Percentiles rank a stretch among this genome's conserved stretches.
Evolutionary conservation across 2,888 invertebrate species (phyloP).

Genomic region (Cecidostiba fungosa): DNA sequence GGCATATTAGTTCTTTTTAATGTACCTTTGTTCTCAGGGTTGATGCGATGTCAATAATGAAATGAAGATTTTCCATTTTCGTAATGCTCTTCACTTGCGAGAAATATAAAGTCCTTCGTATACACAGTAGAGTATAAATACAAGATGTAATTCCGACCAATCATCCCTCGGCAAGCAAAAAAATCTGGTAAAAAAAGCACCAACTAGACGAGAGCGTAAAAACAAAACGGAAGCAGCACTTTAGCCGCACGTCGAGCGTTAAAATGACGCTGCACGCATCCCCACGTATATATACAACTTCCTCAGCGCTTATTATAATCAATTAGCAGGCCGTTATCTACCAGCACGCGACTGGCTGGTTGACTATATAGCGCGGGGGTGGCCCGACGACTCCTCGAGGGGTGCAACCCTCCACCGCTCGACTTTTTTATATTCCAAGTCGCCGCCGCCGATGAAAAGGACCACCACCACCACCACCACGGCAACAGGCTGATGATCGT

Average conservation of each 20-base stretch:
- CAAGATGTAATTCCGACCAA: neutral
- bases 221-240: slow-evolving; percentile 65
- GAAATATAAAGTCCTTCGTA: too few relatives aligned
- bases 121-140: too few relatives aligned
- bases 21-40: neutral
- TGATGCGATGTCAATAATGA: too few relatives aligned
- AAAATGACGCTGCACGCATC: slow-evolving; percentile 65
- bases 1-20: neutral
- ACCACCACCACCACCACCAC: slow-evolving; percentile 64
- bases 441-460: slow-evolving; percentile 69
- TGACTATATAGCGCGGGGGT: slow-evolving; percentile 49
- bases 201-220: neutral
- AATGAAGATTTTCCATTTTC: too few relatives aligned
- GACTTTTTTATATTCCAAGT: slow-evolving; percentile 72
- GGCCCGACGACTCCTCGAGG: slow-evolving; percentile 65
- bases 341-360: slow-evolving; percentile 72
- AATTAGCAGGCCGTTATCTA: slow-evolving; percentile 78
- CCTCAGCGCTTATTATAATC: slow-evolving; percentile 77
- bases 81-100: too few relatives aligned
- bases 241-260: slow-evolving; percentile 65
- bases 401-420: slow-evolving; percentile 72
- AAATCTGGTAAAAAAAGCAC: neutral
- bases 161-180: neutral
- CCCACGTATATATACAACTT: slow-evolving; percentile 58
- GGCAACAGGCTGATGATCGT: slow-evolving; percentile 79